phyloP scores from a whole-genome alignment of 2,113 vertebrate genomes.

The Gallinago undulata region DNA sequence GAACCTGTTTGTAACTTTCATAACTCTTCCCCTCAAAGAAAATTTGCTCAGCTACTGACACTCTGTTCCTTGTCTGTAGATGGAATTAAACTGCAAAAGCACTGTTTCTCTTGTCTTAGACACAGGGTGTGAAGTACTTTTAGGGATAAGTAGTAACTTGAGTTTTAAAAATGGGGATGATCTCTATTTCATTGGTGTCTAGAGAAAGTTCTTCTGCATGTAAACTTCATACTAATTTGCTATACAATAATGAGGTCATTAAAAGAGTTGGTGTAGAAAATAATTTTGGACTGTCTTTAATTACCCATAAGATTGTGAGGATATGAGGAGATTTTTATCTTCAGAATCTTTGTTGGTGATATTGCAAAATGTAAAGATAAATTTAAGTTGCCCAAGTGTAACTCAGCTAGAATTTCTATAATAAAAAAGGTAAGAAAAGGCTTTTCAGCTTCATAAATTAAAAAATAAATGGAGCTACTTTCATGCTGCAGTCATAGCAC shows the following conservation, averaged over 20 bases:
- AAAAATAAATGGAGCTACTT: neutral
- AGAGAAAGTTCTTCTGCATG: neutral
- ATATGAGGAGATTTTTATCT: neutral
- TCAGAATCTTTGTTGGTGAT: neutral
- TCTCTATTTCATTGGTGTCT: neutral
- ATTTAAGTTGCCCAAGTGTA: neutral
- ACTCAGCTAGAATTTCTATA: neutral
- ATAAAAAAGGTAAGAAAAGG: neutral
- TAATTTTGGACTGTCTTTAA: neutral
- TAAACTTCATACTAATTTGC: neutral
- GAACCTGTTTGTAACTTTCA: neutral
- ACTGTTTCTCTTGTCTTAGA: neutral
- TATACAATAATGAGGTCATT: neutral
- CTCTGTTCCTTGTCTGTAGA: neutral
- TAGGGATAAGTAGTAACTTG: neutral
- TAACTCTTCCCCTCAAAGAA: neutral
- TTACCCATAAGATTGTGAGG: accelerated
- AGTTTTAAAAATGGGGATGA: neutral
- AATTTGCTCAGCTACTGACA: neutral
- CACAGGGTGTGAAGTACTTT: neutral
- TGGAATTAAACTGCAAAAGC: neutral
- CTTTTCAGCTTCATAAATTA: neutral
- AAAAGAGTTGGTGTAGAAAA: neutral
- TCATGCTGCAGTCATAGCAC: neutral
- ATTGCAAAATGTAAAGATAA: neutral